Conservation (phyloP, 92 coral and sea anemone species). For the Porites divaricata region DNA sequence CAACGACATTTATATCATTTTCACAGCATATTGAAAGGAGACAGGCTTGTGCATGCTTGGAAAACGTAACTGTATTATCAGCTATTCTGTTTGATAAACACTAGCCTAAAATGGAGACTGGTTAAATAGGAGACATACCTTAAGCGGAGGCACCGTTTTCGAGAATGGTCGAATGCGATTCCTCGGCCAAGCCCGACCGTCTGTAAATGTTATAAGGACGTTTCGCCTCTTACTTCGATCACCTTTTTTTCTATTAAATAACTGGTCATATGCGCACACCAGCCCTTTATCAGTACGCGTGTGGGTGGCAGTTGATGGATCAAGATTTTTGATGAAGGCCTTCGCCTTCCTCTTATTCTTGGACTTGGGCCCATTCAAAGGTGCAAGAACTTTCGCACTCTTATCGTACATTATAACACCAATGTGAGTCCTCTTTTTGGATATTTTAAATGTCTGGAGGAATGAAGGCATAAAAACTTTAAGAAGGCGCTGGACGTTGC, state of each 20-base stretch:
- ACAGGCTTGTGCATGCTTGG: no score
- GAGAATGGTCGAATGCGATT: constrained; percentile 4
- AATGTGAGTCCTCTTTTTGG: constrained; percentile 8
- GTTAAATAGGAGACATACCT: neutral
- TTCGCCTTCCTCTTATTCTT: neutral
- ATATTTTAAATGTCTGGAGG: neutral
- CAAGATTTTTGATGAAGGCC: neutral
- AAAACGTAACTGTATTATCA: no score
- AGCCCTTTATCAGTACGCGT: constrained; percentile 41
- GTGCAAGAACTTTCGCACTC: neutral
- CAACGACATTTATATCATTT: no score
- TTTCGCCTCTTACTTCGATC: constrained; percentile 20
- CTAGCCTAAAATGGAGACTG: neutral
- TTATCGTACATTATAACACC: constrained; percentile 12
- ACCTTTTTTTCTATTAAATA: constrained; percentile 8
- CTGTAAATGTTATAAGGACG: constrained; percentile 37
- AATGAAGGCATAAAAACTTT: constrained; percentile 9
- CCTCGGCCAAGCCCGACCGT: constrained; percentile 29
- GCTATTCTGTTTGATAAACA: neutral
- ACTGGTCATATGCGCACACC: neutral
- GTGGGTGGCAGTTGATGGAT: neutral
- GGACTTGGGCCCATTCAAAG: constrained; percentile 6
- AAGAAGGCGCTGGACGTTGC: constrained; percentile 16
- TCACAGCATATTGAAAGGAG: no score
- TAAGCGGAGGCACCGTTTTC: constrained; percentile 10